Evolutionary conservation across 2,113 vertebrate species (phyloP), one percentile per base, ranked within the genome.

Genomic region (Zingel zingel): DNA sequence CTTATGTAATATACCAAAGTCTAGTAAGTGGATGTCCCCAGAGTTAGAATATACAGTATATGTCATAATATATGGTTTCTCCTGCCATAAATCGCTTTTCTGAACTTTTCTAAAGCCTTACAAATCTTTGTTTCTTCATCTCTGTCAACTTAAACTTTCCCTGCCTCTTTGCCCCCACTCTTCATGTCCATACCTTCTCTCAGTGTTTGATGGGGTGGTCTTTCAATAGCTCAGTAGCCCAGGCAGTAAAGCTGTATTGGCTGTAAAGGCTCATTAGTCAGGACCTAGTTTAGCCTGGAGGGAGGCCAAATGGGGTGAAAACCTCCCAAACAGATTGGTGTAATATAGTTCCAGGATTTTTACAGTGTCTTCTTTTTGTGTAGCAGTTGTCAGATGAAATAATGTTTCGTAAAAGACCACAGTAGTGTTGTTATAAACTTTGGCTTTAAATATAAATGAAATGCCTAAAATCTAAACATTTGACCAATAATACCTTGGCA

Each of bases 191-290:
- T 45, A 33, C 53, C 21, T 27, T 36, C 12, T 18, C 56, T 63
- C 56, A 16, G 30, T 66, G 71, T 87, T 72, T 73, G 75, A 82
- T 82, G 75, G 67, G 78, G 1, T 47, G 57, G 62, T 79, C 69
- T 79, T 69, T 82, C 71, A 81, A 12, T 71, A 69, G 65, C 61
- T 78, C 69, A 23, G 76, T 21, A 33, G 33, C 14, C 30, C 33
- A 88, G 69, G 65, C 81, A 66, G 33, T 64, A 64, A 81, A 85
- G 59, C 58, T 53, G 53, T 25, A 65, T 72, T 75, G 77, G 65
- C 74, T 89, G 74, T 71, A 59, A 68, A 63, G 66, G 18, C 59
- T 70, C 71, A 77, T 84, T 48, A 84, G 80, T 79, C 68, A 91
- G 77, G 77, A 82, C 85, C 80, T 51, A 15, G 59, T 88, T 78